Conservation (phyloP, 2,797 vertebrate genomes). For the Platyrinchus mystaceus region DNA sequence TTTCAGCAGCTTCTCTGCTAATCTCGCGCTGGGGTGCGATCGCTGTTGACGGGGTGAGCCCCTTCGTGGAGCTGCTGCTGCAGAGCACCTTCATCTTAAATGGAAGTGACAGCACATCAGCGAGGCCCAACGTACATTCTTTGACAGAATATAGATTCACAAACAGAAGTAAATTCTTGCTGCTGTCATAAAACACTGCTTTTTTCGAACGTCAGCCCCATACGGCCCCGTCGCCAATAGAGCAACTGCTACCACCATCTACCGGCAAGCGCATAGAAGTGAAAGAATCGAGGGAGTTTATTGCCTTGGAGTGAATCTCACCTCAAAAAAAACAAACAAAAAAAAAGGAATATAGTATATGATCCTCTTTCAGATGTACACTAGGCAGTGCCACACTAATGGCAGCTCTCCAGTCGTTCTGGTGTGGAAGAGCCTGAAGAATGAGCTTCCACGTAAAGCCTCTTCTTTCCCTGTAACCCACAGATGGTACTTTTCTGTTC, state of each 20-base stretch:
- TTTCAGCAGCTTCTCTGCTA: constrained; percentile 41
- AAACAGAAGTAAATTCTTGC: constrained; percentile 56
- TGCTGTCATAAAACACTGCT: constrained; percentile 50
- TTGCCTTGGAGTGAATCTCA: not conserved
- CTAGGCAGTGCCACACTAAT: not conserved
- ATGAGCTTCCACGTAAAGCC: not conserved
- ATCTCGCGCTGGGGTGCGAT: not conserved
- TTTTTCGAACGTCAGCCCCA: not conserved
- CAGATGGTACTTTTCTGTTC: not conserved
- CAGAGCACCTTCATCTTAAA: constrained; percentile 41
- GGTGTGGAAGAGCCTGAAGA: not conserved
- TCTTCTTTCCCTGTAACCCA: not conserved
- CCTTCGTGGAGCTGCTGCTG: not conserved
- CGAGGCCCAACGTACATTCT: constrained; percentile 27
- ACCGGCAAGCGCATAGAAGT: not conserved
- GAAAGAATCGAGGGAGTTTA: not conserved
- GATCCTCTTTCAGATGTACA: not conserved
- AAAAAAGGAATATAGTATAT: rapidly evolving
- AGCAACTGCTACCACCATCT: constrained; percentile 43
- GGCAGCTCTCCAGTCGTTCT: not conserved
- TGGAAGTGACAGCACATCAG: constrained; percentile 61
- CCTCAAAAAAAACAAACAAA: rapidly evolving
- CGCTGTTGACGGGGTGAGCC: constrained; percentile 47
- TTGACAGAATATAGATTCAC: constrained; percentile 60
- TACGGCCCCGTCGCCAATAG: not conserved